Evolutionary conservation across 2,888 invertebrate genomes (phyloP).

Genomic region (Anarsia innoxiella): DNA sequence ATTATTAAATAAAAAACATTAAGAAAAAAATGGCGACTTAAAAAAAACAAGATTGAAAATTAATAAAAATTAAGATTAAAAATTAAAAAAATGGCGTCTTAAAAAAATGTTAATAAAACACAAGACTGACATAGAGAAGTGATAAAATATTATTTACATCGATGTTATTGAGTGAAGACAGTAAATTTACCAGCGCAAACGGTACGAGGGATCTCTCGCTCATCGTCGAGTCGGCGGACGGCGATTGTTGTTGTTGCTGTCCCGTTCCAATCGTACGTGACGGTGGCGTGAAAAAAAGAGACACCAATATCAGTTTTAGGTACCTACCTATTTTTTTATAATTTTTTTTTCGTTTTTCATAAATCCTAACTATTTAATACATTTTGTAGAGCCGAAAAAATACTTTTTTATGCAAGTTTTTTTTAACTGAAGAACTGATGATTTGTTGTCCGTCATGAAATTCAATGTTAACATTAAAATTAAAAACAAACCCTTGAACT

Average conservation of each 20-base stretch:
- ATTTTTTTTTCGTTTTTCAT: neutral
- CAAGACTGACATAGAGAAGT: conserved; percentile 18
- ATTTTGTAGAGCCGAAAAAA: neutral
- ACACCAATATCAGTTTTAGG: conserved; percentile 14
- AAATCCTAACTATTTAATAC: neutral
- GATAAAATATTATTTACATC: conserved; percentile 54
- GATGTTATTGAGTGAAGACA: conserved; percentile 59
- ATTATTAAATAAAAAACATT: conserved; percentile 1
- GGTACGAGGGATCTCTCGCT: conserved; percentile 70
- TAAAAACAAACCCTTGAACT: conserved; percentile 38
- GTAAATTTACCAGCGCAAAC: conserved; percentile 72
- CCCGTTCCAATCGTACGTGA: conserved; percentile 32
- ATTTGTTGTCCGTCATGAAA: no score
- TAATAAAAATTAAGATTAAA: no score
- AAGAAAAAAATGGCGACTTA: no score
- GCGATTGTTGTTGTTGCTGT: conserved; percentile 69
- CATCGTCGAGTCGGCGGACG: conserved; percentile 72
- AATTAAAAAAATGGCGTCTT: no score
- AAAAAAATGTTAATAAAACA: no score
- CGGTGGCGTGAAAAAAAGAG: conserved; percentile 50
- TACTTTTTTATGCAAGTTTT: no score
- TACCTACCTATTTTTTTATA: neutral
- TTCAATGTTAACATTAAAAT: no score
- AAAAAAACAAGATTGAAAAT: no score
- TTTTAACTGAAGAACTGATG: no score